Evolutionary conservation across 2,888 invertebrate genomes (phyloP).

Genomic region (Luperina nickerlii): DNA sequence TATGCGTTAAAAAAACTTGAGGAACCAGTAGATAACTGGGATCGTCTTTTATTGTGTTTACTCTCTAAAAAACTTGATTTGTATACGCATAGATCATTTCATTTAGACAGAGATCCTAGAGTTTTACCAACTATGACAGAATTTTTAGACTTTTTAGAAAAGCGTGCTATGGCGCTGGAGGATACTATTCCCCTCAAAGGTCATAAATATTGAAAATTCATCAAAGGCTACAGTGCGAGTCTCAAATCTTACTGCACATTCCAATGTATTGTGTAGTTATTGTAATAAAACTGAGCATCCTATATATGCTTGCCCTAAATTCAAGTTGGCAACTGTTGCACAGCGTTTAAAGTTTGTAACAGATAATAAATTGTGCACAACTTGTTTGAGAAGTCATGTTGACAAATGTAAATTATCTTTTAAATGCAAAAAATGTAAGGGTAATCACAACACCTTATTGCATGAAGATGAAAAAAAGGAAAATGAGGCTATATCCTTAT

Average conservation of each 20-base stretch:
- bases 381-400: background rate
- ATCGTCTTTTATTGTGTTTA: too few relatives aligned
- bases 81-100: too few relatives aligned
- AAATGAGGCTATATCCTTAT: too few relatives aligned
- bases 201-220: background rate
- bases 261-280: background rate
- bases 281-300: background rate
- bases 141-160: too few relatives aligned
- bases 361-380: background rate
- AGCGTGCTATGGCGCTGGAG: background rate
- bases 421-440: too few relatives aligned
- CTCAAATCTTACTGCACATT: background rate
- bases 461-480: too few relatives aligned
- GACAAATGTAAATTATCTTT: background rate
- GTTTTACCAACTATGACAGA: too few relatives aligned
- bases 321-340: background rate
- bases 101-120: too few relatives aligned
- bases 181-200: background rate
- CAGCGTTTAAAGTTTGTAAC: background rate
- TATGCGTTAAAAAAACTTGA: too few relatives aligned
- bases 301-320: background rate
- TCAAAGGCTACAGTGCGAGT: background rate
- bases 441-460: too few relatives aligned
- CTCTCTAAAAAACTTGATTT: too few relatives aligned
- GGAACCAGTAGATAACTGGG: too few relatives aligned